phyloP scores from a whole-genome alignment of 2,888 invertebrate species.

The Philereme transversata region DNA sequence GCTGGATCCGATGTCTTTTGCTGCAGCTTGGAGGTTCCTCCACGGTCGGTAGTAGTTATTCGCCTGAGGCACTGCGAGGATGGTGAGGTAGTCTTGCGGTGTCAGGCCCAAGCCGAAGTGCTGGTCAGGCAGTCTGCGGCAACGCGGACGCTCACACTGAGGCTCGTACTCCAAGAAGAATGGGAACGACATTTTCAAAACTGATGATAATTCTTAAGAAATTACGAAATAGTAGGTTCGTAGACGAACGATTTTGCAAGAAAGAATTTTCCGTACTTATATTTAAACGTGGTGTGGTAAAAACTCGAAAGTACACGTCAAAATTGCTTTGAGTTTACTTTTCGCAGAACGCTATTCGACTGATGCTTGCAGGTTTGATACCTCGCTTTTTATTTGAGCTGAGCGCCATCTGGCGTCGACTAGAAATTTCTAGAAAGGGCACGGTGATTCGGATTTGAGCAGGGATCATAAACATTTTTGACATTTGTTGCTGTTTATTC shows the following conservation, averaged over 20 bases:
- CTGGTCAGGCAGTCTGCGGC: slow-evolving; percentile 52
- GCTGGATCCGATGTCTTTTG: slow-evolving; percentile 72
- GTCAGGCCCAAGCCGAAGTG: slow-evolving; percentile 64
- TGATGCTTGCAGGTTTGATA: slow-evolving; percentile 32
- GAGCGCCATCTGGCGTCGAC: slow-evolving; percentile 57
- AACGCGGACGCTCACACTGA: slow-evolving; percentile 53
- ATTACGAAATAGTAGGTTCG: background rate
- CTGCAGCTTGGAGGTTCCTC: slow-evolving; percentile 84
- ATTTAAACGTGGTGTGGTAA: background rate
- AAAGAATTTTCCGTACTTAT: background rate
- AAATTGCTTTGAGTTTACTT: slow-evolving; percentile 18
- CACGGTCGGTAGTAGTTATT: slow-evolving; percentile 75
- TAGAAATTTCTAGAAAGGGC: slow-evolving; percentile 50
- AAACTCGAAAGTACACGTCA: slow-evolving; percentile 10
- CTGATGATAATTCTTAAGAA: background rate
- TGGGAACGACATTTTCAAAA: slow-evolving; percentile 69
- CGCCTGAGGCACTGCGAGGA: slow-evolving; percentile 54
- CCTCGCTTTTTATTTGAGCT: slow-evolving; percentile 43
- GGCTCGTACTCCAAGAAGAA: slow-evolving; percentile 57
- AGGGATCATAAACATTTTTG: slow-evolving; percentile 47
- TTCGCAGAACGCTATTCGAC: slow-evolving; percentile 38
- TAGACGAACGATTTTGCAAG: no score
- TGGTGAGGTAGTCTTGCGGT: slow-evolving; percentile 59
- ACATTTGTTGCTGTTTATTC: background rate
- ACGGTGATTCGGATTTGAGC: slow-evolving; percentile 23